Evolutionary conservation across 2,113 vertebrate species (phyloP), one percentile per base, ranked within the genome.

Genomic region (Thalassoma bifasciatum): DNA sequence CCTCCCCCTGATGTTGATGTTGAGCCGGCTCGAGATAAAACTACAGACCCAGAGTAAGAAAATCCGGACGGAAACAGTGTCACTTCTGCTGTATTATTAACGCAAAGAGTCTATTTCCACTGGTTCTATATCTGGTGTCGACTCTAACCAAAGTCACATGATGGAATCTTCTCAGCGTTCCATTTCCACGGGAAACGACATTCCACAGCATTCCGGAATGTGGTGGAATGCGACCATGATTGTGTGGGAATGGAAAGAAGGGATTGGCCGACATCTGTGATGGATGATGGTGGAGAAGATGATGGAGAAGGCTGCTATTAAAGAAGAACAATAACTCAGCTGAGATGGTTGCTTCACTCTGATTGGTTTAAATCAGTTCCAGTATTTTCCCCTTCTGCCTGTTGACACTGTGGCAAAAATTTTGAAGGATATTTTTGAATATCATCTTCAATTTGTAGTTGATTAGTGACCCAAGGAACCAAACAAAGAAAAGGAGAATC

Each of bases 201-300:
- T 30, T 72, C 40, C 8, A 3, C 16, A 26, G 21, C 11, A 22
- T 1, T 49, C 63, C 3, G 30, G 67, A 72, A 82, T 34, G 67
- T n/a, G 57, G 9, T 11, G 82, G 82, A 85, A 73, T 72, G 79
- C 80, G 72, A 58, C 46, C 11, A 13, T 17, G 16, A 11, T n/a
- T 17, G 42, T 79, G 71, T 89, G 85, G 77, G 83, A 89, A 89
- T 57, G 38, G 72, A 66, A 64, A 52, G 34, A 77, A 51, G 19
- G 10, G 0, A n/a, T 7, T 7, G 24, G 34, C 13, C 17, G 10
- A 24, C 8, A 4, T 1, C 22, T 16, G 6, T 42, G 24, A 57
- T 5, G 9, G 36, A 68, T 37, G 40, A 52, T n/a, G 46, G 37
- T 38, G 34, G 30, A 30, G 30, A 38, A 11, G 44, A 26, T 52